Evolutionary conservation across 1,140 invertebrate genomes (phyloP), one percentile per base, ranked within the genome.

Genomic region (Gyrodactylus salaris): DNA sequence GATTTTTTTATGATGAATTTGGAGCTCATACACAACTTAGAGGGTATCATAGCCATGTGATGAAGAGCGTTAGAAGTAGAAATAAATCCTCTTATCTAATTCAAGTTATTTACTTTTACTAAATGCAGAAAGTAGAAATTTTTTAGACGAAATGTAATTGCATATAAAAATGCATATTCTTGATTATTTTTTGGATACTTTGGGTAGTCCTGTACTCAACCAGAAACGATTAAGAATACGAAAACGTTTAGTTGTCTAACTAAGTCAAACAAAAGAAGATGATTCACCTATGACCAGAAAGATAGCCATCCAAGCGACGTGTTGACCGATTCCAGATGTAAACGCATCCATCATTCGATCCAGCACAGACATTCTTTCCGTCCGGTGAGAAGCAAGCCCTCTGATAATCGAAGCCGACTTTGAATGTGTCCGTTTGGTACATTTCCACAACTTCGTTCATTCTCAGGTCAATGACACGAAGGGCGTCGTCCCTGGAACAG

Each of bases 341-440:
- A 71, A 95, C 85, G 26, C 85, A 84, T 21, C 92, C 92, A 81
- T 96, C 91, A 0, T 85, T 84, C 20, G 89, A 89, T 19, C 93
- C 93, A 74, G 88, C 89, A 0, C 88, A 85, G 21, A 91, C 86
- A 80, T 89, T 89, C 73, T 87, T 85, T 1, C 86, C 88, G 79
- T 90, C 87, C 23, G 88, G 88, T 77, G 90, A 93, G 74, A 16
- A 76, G 75, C 0, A 74, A 70, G 90, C 90, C 78, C 91, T 84
- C 23, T 88, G 85, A 85, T 87, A 95, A 83, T 97, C 93, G 81
- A 87, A 91, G 27, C 88, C 88, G 72, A 95, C 87, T 83, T 90
- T 90, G 80, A 96, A 95, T 27, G 87, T 86, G 76, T 95, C 91
- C 78, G 87, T 87, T 80, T 90, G 93, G 82, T 26, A 84, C 83